These are phyloP conservation scores for Zaprionus kolodkinae DNA, from an alignment of 1,140 invertebrate species.

Conservation along the genomic window DNA sequence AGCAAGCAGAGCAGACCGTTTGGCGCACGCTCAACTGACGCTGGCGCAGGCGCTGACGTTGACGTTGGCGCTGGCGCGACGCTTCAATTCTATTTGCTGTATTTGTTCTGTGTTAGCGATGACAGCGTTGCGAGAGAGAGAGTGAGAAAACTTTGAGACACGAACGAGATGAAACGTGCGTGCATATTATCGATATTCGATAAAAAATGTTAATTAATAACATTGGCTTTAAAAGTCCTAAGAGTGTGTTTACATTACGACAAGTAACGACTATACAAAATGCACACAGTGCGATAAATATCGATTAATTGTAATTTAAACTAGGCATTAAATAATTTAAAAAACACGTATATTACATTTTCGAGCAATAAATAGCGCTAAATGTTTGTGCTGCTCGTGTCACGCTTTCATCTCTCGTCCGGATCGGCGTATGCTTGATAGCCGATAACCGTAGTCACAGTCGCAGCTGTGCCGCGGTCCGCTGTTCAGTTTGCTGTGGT, in stretches of 20 bases:
- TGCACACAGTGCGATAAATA: background rate
- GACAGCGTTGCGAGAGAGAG: background rate
- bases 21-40: slow-evolving; percentile 31
- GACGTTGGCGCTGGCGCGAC: background rate
- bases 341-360: too few species aligned
- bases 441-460: slow-evolving; percentile 18
- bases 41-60: background rate
- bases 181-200: background rate
- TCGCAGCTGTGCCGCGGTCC: slow-evolving; percentile 22
- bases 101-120: slow-evolving; percentile 16
- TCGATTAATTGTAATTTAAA: background rate
- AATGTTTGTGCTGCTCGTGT: background rate
- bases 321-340: too few species aligned
- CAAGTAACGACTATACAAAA: too few species aligned
- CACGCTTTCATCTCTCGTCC: slow-evolving; percentile 5
- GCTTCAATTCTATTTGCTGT: slow-evolving; percentile 5
- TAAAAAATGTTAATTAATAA: too few species aligned
- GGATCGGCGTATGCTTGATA: slow-evolving; percentile 16
- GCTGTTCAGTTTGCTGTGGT: slow-evolving; percentile 22
- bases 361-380: too few species aligned
- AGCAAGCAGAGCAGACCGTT: slow-evolving; percentile 29
- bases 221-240: too few species aligned
- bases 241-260: too few species aligned
- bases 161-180: background rate
- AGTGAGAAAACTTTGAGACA: background rate